Base-by-base conservation (phyloP, 2,888 invertebrate genomes). In the Eudasyphora cyanicolor region DNA sequence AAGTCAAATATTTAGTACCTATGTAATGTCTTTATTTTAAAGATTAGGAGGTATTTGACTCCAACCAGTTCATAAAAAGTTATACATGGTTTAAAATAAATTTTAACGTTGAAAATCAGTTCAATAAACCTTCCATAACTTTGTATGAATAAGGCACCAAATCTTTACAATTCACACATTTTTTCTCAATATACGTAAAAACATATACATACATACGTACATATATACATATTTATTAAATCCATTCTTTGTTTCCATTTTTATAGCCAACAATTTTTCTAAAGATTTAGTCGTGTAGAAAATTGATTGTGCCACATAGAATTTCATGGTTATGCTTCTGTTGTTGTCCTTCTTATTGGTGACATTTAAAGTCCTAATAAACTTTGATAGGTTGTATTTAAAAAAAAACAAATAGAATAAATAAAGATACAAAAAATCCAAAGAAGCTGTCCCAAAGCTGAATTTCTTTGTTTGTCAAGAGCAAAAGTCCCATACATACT, bases 231-330 rank as follows among this genome's bases (percentile, higher is more conserved):
- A 24, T 38, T 32, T 67, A 42, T 19, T 38, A 42, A 38, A 67
- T 42, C 19, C 21, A 38, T 64, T 8, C 19, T 19, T 38, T 17
- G 19, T n/a, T n/a, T n/a, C n/a, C n/a, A 24, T 35, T 67, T 67
- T 67, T 67, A 67, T 19, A 42, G 67, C 6, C 67, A 38, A 67
- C 24, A 67, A 10, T 67, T 67, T 38, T 42, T n/a, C n/a, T 14
- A 42, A 42, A 42, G 38, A 24, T 38, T 42, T 42, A 76, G 38
- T 71, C 51, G 51, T 19, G 38, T 21, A 27, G 64, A 76, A 80
- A 80, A 76, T 80, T 64, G 21, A 70, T 60, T 54, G n/a, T 38
- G 17, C 51, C 35, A 27, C 27, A 51, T 1, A 64, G 6, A 24
- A 24, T 27, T 64, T 38, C 5, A 71, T 29, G 14, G 27, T 67